Evolutionary conservation across 2,113 vertebrate species (phyloP).

Genomic region (Meriones unguiculatus): DNA sequence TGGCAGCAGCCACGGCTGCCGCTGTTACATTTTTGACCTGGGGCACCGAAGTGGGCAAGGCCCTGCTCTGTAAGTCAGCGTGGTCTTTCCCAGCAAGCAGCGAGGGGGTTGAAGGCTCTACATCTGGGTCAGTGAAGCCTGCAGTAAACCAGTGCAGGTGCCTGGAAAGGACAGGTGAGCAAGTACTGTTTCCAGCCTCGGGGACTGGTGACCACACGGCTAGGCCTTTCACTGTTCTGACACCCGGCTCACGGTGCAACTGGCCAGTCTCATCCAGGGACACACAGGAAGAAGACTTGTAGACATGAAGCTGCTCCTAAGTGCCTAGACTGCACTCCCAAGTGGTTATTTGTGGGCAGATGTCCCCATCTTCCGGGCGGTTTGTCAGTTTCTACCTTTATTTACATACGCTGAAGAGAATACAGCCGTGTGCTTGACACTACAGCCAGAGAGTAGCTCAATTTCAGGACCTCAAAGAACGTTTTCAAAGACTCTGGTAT

Average conservation of each 20-base stretch:
- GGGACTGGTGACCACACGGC: fast-evolving
- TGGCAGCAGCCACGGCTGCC: no score
- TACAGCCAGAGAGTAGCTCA: background rate
- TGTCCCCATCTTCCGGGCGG: fast-evolving
- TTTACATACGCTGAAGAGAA: background rate
- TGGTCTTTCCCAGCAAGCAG: background rate
- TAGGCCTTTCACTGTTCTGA: background rate
- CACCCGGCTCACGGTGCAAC: background rate
- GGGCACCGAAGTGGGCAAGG: fast-evolving
- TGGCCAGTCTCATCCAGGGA: fast-evolving
- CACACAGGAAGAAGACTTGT: background rate
- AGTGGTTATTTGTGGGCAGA: fast-evolving
- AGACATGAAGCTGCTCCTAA: background rate
- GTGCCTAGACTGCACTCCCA: no score
- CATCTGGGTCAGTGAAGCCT: background rate
- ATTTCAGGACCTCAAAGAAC: no score
- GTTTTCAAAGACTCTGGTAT: background rate
- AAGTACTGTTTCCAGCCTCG: background rate
- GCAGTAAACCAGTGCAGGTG: background rate
- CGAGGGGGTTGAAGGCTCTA: background rate
- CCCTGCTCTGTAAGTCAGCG: background rate
- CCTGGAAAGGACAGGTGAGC: fast-evolving
- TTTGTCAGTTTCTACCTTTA: no score
- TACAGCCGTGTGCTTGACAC: background rate
- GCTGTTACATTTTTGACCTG: fast-evolving